Conservation (phyloP, 2,797 vertebrate genomes). For the Molossus alvarezi region DNA sequence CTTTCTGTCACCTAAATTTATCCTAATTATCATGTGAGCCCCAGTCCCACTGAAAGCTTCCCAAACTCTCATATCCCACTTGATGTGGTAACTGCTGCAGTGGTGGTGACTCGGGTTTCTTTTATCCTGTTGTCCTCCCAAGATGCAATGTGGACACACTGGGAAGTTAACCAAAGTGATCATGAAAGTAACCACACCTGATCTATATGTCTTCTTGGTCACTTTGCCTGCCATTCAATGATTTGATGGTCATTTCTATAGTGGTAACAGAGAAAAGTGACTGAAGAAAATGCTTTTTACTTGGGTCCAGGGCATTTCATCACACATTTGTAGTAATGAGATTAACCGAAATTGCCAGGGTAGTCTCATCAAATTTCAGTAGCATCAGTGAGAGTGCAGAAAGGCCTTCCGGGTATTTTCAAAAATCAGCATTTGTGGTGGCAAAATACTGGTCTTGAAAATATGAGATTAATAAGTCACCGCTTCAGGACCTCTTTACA, state of each 20-base stretch:
- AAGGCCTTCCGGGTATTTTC: not conserved
- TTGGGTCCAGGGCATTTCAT: not conserved
- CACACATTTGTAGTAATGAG: not conserved
- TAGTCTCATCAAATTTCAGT: not conserved
- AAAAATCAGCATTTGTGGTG: not conserved
- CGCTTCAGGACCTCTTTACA: not conserved
- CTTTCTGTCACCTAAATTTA: not conserved
- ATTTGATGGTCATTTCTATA: not conserved
- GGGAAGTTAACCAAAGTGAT: constrained; percentile 12
- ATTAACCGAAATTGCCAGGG: not conserved
- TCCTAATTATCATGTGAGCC: not conserved
- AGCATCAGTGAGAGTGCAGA: not conserved
- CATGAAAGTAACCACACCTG: not conserved
- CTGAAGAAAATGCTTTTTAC: not conserved
- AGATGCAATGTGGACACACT: not conserved
- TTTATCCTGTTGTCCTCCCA: not conserved
- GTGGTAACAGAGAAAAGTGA: not conserved
- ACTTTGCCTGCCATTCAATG: not conserved
- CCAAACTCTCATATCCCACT: not conserved
- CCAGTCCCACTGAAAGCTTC: not conserved
- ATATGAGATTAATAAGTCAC: not conserved
- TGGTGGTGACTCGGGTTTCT: not conserved
- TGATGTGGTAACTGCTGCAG: not conserved
- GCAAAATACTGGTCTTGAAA: not conserved
- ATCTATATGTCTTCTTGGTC: not conserved